Evolutionary conservation across 2,888 invertebrate genomes (phyloP), one percentile per base, ranked within the genome.

Genomic region (Heliconius ismenius): DNA sequence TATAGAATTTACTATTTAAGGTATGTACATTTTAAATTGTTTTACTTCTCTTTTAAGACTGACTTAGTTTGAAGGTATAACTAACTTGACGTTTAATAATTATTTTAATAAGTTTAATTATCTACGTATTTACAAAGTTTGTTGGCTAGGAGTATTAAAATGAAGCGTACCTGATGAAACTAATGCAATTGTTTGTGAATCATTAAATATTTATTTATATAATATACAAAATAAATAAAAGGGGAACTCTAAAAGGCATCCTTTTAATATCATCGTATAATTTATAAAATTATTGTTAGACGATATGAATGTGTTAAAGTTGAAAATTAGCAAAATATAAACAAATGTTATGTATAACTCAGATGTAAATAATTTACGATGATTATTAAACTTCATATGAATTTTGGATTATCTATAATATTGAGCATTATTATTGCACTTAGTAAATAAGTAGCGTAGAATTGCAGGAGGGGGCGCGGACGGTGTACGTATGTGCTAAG

Each of bases 361-460:
- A 7, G 36, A 70, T 36, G 39, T 67, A 73, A 65, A 73, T 77
- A 43, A 76, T 76, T 74, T 72, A 63, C 39, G 28, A 73, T 73
- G 10, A 75, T 85, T 82, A 82, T 84, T 86, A 81, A 84, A 83
- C 85, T 83, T 80, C 84, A 86, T 82, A 81, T 81, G 85, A 84
- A 81, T 78, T 84, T 88, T 87, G 84, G 84, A 89, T 88, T 70
- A 39, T 26, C 58, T 73, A 43, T 64, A 75, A 76, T 69, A 88
- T 54, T 70, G 58, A 58, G 54, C 85, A 80, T 90, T 90, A 91
- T 90, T 90, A 89, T 91, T 91, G 93, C 93, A 93, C 93, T 88
- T 93, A 93, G 91, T 92, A 92, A 92, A 91, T 79, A 86, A 84
- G 89, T 91, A 90, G 91, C 83, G 89, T 92, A 92, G 91, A 79